Base-by-base conservation (phyloP, 2,113 vertebrate genomes). In the Brachionichthys hirsutus region DNA sequence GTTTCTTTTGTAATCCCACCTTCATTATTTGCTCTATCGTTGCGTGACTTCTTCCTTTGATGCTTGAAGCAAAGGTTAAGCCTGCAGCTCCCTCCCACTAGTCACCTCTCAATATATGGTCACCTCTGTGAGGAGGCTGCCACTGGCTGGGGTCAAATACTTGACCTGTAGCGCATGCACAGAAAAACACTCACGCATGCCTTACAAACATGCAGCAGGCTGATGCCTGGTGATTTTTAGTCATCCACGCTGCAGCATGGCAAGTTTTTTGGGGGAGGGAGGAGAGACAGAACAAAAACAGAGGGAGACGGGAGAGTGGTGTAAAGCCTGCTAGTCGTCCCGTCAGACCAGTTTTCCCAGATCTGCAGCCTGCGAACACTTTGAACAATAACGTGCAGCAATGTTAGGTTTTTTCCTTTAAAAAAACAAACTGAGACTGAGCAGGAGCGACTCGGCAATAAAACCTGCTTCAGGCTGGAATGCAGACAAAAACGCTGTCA, bases 331-430 rank as follows among this genome's bases (percentile, higher is more conserved):
- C 9, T 0, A 1, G 35, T 38, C 56, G 46, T 61, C 58, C 30
- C 6, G 59, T 73, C 70, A 44, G 43, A 83, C 69, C 67, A 1
- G 72, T 77, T 81, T 36, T 55, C 30, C 49, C 35, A 42, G 34
- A 52, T 20, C 61, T 42, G 42, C 53, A 38, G 35, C 58, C 53
- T 24, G 47, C 18, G 19, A 47, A 53, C 63, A 51, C 55, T 14
- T 12, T 2, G 7, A 30, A 12, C 12, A 22, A 40, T 34, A 56
- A 7, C 11, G 24, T 13, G 40, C 22, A 35, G 17, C 11, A 47
- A 59, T 43, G 38, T 43, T 0, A 41, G 53, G n/a, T 22, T 12
- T 13, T 0, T 30, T 8, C 24, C 2, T 30, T 30, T 30, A 30
- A 8, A 30, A 30, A 8, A 8, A 30, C 24, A 30, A 30, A 30